Percentiles rank a stretch among this genome's conserved stretches.
Conservation (phyloP, 1,140 invertebrate genomes). For the Plectus sambesii region DNA sequence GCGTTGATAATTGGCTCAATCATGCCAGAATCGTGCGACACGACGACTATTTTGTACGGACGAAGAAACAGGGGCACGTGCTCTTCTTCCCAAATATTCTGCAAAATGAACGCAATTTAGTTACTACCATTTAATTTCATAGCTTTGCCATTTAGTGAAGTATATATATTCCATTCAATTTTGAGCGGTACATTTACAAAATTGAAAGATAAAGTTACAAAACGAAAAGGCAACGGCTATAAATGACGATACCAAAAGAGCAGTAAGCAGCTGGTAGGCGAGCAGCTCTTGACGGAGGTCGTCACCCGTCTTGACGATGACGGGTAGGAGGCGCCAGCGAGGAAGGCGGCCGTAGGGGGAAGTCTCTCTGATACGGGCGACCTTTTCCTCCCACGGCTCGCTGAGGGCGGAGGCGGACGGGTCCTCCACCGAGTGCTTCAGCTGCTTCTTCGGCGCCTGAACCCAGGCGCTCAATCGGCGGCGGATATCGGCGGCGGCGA, state of each 20-base stretch:
- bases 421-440: constrained; percentile 64
- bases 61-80: constrained; percentile 75
- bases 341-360: constrained; percentile 86
- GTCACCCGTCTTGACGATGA: constrained; percentile 96
- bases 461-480: constrained; percentile 69
- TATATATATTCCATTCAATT: too few species aligned
- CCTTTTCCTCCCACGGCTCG: constrained; percentile 59
- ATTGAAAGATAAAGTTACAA: background rate
- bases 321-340: constrained; percentile 79
- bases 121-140: too few species aligned
- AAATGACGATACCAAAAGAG: constrained; percentile 58
- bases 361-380: constrained; percentile 66
- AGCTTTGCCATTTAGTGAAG: too few species aligned
- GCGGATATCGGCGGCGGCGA: constrained; percentile 81
- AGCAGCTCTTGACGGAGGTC: constrained; percentile 90
- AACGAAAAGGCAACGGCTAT: background rate
- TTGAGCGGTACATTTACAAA: background rate
- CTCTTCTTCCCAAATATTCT: constrained; percentile 77
- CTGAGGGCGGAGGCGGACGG: constrained; percentile 94
- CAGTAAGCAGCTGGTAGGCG: constrained; percentile 79
- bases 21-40: constrained; percentile 79
- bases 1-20: constrained; percentile 93
- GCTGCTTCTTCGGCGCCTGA: constrained; percentile 3
- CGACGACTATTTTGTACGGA: constrained; percentile 79
- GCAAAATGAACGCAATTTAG: constrained; percentile 14